Conservation (phyloP, 2,888 invertebrate species). For the Phlogophora meticulosa region DNA sequence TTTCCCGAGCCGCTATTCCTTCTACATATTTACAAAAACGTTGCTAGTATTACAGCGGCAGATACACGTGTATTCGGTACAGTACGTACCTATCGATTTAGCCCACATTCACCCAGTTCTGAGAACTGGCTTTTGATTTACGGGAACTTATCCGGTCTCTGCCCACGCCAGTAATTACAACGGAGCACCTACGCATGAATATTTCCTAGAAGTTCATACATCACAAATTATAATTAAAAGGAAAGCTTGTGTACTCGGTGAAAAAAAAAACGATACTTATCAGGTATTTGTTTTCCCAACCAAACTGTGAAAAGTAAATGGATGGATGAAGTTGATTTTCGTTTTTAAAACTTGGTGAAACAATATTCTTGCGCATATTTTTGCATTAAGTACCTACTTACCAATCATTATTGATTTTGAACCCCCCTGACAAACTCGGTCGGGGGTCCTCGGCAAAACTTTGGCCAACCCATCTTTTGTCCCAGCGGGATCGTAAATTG, state of each 20-base stretch:
- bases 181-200: conserved; percentile 8
- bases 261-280: conserved; percentile 8
- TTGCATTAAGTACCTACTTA: conserved; percentile 19
- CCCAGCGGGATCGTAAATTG: conserved; percentile 36
- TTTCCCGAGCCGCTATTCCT: neutral
- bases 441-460: conserved; percentile 24
- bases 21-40: conserved; percentile 8
- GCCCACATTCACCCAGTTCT: conserved; percentile 8
- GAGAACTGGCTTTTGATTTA: conserved; percentile 8
- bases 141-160: neutral
- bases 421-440: conserved; percentile 16
- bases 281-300: conserved; percentile 20
- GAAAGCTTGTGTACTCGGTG: neutral
- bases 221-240: conserved; percentile 18
- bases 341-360: conserved; percentile 19
- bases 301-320: conserved; percentile 1
- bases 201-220: conserved; percentile 8
- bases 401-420: conserved; percentile 40
- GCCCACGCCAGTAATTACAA: conserved; percentile 26
- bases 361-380: conserved; percentile 32
- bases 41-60: neutral
- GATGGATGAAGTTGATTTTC: conserved; percentile 15
- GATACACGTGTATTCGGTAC: neutral
- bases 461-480: conserved; percentile 31
- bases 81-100: neutral